Evolutionary conservation across 2,797 vertebrate genomes (phyloP), one percentile per base, ranked within the genome.

Genomic region (Pyrrhura leucotis): DNA sequence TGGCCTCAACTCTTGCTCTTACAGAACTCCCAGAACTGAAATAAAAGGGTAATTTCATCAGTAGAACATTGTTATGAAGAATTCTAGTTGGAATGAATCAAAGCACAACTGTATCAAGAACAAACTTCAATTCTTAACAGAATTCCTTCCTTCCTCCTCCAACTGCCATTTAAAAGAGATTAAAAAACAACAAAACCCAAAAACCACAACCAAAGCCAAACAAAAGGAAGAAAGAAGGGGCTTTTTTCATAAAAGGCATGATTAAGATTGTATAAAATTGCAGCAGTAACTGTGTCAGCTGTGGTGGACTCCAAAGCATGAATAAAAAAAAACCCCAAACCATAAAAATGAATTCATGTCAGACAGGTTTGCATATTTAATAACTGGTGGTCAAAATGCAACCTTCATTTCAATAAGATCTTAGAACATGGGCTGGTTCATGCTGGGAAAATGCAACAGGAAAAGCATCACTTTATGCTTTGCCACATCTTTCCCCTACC

Each of bases 81-180:
- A 90, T 86, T 84, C 37, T 40, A 81, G 4, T 61, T 68, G 62
- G 44, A 37, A n/a, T 12, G 40, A 92, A 86, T 84, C 66, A 86
- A 91, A 88, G 88, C 5, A 1, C 3, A 3, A 88, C 31, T 88
- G 83, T 90, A 90, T 61, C 69, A 72, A 79, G 81, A 58, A 72
- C 8, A 80, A 56, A 81, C 72, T 87, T 68, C 45, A 78, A 82
- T 78, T 85, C 75, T 29, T 79, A 74, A 39, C 31, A 94, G 54
- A 87, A 95, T 82, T 90, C 77, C 59, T 44, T 81, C 69, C 65
- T 88, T 81, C 87, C 71, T 88, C 69, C 62, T 90, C 29, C 53
- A 75, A 59, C 28, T 71, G 61, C 66, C 25, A 77, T 74, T 92
- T 71, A 74, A 54, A 66, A 93, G 14, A 45, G 58, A 69, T 51